These are phyloP conservation scores for Dinomys branickii DNA, from an alignment of 2,113 vertebrate genomes.

Conservation along the genomic window DNA sequence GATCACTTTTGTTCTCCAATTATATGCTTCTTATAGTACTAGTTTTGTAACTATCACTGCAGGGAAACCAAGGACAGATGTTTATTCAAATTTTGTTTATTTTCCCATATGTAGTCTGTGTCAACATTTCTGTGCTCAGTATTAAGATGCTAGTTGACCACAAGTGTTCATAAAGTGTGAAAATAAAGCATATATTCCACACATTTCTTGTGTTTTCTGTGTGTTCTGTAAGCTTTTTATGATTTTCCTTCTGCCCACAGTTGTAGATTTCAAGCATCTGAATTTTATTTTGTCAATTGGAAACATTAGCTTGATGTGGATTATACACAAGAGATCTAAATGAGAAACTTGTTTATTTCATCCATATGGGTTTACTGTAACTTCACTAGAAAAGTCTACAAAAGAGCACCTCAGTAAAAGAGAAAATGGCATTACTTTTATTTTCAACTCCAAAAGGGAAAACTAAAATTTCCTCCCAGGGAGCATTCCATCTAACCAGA, in stretches of 20 bases:
- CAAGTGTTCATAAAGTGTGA: slow-evolving; percentile 67
- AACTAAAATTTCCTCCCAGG: slow-evolving; percentile 66
- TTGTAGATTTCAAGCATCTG: slow-evolving; percentile 70
- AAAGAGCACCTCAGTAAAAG: slow-evolving; percentile 68
- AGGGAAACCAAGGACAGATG: not conserved
- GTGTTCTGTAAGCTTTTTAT: slow-evolving; percentile 8
- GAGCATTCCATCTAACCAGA: slow-evolving; percentile 73
- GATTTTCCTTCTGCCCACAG: slow-evolving; percentile 16
- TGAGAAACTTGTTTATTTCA: slow-evolving; percentile 74
- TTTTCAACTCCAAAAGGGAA: slow-evolving; percentile 59
- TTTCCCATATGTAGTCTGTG: not conserved
- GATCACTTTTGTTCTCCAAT: not conserved
- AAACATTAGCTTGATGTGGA: slow-evolving; percentile 69
- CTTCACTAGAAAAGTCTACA: slow-evolving; percentile 68
- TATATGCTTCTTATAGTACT: not conserved
- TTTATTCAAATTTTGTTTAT: slow-evolving; percentile 49
- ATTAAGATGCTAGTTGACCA: slow-evolving; percentile 62
- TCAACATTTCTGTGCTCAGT: slow-evolving; percentile 52
- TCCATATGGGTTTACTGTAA: slow-evolving; percentile 70
- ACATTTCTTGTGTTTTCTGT: slow-evolving; percentile 57
- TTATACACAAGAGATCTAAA: slow-evolving; percentile 69
- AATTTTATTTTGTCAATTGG: slow-evolving; percentile 79
- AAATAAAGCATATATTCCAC: not conserved
- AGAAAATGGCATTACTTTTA: slow-evolving; percentile 66
- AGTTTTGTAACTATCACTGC: not conserved